These are phyloP conservation scores for Mactromeris polynyma DNA, from an alignment of 2,888 invertebrate genomes.

Conservation along the genomic window DNA sequence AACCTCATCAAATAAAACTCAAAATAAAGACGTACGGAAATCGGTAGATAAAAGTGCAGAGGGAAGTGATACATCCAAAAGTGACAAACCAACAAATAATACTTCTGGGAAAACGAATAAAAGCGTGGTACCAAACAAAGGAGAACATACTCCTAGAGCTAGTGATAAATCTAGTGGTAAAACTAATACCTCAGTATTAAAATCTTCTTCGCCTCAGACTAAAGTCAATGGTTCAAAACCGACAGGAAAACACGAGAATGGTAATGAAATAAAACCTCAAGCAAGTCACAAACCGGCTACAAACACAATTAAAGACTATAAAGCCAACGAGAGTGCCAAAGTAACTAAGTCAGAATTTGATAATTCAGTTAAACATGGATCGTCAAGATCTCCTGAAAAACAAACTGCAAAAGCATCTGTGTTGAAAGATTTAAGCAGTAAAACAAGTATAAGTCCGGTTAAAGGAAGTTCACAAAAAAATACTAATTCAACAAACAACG, in stretches of 20 bases:
- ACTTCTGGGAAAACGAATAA: not conserved
- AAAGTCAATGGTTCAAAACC: not conserved
- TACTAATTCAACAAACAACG: not conserved
- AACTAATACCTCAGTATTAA: not conserved
- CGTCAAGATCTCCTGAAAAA: conserved; percentile 35
- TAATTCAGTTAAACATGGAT: not conserved
- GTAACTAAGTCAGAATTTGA: not conserved
- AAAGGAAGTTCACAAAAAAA: conserved; percentile 40
- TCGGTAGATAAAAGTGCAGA: not conserved
- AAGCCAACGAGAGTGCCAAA: not conserved
- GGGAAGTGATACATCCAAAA: not conserved
- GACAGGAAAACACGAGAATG: not conserved
- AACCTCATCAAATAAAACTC: not conserved
- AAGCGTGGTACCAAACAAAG: not conserved
- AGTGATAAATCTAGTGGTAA: not conserved
- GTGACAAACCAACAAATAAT: not conserved
- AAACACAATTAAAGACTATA: not conserved
- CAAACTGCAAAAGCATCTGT: conserved; percentile 39
- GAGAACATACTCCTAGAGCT: not conserved
- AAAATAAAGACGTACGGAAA: not conserved
- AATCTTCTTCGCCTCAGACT: not conserved
- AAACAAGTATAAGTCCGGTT: conserved; percentile 43
- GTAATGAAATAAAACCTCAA: not conserved
- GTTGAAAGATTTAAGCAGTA: conserved; percentile 48
- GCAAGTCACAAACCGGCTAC: not conserved